phyloP scores from a whole-genome alignment of 2,888 invertebrate species.

The Tiliacea citrago region DNA sequence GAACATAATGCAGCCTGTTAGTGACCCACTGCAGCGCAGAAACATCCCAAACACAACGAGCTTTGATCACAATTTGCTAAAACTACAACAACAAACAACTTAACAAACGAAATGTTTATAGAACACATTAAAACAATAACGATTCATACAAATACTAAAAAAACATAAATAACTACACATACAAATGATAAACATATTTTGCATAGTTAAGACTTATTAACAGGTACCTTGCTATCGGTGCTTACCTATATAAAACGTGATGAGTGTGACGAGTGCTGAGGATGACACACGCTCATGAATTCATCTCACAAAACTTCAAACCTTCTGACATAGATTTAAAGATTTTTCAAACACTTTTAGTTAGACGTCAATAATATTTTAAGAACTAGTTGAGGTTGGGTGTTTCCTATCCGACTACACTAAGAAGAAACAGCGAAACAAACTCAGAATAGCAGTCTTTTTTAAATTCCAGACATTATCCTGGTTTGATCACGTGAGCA shows the following conservation, averaged over 20 bases:
- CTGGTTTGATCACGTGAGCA: not conserved
- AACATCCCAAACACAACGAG: not conserved
- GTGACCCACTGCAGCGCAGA: not conserved
- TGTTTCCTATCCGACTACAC: not conserved
- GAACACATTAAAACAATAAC: not conserved
- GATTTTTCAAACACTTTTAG: not conserved
- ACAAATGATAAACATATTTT: not conserved
- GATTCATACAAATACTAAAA: not conserved
- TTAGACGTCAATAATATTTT: not conserved
- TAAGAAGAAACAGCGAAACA: not conserved
- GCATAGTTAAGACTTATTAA: not conserved
- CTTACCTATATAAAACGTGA: not conserved
- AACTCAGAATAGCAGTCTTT: not conserved
- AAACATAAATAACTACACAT: no score
- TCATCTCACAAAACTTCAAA: not conserved
- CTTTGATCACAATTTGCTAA: not conserved
- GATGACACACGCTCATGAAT: not conserved
- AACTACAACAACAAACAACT: no score
- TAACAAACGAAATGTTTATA: not conserved
- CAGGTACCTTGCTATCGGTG: no score
- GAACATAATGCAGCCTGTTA: not conserved
- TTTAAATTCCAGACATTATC: not conserved
- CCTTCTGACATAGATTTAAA: not conserved
- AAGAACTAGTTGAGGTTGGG: not conserved
- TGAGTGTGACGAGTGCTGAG: not conserved